Conservation (phyloP, 2,113 vertebrate genomes). For the Dipodomys spectabilis region DNA sequence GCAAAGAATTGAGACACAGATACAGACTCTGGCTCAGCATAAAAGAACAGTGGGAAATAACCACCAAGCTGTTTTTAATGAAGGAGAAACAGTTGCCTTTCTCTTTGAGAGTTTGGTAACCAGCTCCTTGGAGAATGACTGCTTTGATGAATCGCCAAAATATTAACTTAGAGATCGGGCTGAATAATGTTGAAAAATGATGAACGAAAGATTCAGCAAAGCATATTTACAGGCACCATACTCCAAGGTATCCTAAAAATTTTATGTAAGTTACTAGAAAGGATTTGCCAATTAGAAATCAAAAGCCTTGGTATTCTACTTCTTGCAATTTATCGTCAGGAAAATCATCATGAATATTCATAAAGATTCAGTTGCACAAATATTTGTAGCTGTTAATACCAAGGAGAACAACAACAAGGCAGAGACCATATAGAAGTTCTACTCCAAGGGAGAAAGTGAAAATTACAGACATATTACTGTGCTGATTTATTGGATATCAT, state of each 20-base stretch:
- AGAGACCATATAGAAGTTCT: neutral
- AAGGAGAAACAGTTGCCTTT: conserved; percentile 8
- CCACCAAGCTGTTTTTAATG: conserved; percentile 29
- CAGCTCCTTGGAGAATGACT: conserved; percentile 6
- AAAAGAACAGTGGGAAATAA: conserved; percentile 35
- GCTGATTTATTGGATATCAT: neutral
- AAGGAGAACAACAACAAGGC: neutral
- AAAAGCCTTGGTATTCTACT: conserved; percentile 27
- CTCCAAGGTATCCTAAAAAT: neutral
- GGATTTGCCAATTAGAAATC: neutral
- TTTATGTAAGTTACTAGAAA: conserved; percentile 29
- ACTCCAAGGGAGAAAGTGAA: neutral
- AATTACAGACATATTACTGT: neutral
- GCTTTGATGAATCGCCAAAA: conserved; percentile 38
- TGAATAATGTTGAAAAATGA: neutral
- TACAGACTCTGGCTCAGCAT: neutral
- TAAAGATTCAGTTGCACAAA: conserved; percentile 1
- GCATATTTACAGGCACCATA: neutral
- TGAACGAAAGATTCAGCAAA: neutral
- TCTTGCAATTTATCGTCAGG: conserved; percentile 2
- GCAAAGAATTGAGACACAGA: neutral
- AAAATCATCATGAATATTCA: conserved; percentile 22
- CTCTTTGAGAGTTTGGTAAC: neutral
- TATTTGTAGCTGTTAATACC: neutral
- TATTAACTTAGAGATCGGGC: neutral